These are phyloP conservation scores for Amphipoea oculea DNA, from an alignment of 2,888 invertebrate genomes.

Conservation along the genomic window DNA sequence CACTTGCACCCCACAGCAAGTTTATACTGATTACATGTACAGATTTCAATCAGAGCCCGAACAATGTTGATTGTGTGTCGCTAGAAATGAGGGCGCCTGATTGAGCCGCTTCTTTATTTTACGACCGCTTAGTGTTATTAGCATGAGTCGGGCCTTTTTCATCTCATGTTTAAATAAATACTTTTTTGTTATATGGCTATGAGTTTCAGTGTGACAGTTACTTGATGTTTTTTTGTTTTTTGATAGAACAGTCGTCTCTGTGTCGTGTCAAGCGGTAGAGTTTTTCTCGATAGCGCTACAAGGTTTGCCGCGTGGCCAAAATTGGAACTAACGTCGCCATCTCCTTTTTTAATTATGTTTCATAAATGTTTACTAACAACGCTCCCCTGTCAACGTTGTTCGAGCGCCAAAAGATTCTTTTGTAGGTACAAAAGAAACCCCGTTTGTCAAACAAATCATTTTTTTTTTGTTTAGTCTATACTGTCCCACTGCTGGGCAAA, in stretches of 20 bases:
- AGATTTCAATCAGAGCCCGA: conserved; percentile 78
- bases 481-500: too few relatives aligned
- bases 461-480: too few relatives aligned
- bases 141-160: conserved; percentile 33
- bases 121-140: conserved; percentile 52
- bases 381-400: background rate
- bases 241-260: background rate
- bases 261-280: background rate
- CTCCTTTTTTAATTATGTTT: background rate
- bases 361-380: background rate
- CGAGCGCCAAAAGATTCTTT: too few relatives aligned
- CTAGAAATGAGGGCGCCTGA: conserved; percentile 61
- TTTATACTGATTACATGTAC: conserved; percentile 77
- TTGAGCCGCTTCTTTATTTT: conserved; percentile 62
- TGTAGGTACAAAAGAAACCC: background rate
- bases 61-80: conserved; percentile 69
- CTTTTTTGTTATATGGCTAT: conserved; percentile 1
- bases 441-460: background rate
- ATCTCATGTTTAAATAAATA: conserved; percentile 15
- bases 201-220: conserved; percentile 26
- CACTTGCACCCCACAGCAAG: conserved; percentile 51
- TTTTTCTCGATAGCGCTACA: too few relatives aligned
- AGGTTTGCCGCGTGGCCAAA: background rate
- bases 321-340: background rate
- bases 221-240: conserved; percentile 29